Conservation (phyloP, 2,888 invertebrate species). For the Crematogaster levior region DNA sequence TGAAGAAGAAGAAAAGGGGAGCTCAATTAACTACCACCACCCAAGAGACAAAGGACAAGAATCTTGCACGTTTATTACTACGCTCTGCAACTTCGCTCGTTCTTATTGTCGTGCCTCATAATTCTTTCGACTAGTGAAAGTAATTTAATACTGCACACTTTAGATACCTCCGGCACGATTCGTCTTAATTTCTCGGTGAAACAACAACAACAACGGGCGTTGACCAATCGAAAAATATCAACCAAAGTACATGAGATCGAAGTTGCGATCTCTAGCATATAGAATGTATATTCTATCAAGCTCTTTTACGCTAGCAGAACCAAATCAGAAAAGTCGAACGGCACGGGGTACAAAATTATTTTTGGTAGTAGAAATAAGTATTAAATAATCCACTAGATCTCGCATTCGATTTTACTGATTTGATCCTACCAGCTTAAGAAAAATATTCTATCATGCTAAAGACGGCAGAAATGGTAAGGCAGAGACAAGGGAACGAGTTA, state of each 20-base stretch:
- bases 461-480: background rate
- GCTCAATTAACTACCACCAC: slow-evolving; percentile 68
- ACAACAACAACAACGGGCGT: background rate
- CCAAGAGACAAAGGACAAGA: slow-evolving; percentile 59
- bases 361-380: too few relatives aligned
- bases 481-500: slow-evolving; percentile 2
- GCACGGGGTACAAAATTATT: too few relatives aligned
- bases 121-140: slow-evolving; percentile 62
- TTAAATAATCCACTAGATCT: too few relatives aligned
- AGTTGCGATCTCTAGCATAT: background rate
- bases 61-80: slow-evolving; percentile 70
- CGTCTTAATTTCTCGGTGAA: slow-evolving; percentile 29
- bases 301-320: too few relatives aligned
- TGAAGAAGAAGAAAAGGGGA: slow-evolving; percentile 59
- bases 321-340: too few relatives aligned
- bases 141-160: slow-evolving; percentile 56
- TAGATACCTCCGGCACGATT: slow-evolving; percentile 34
- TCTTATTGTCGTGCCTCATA: slow-evolving; percentile 65
- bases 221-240: background rate
- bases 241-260: background rate
- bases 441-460: slow-evolving; percentile 1
- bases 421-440: too few relatives aligned
- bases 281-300: slow-evolving; percentile 4
- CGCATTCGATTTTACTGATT: too few relatives aligned
- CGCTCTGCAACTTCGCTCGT: slow-evolving; percentile 50